Conservation (phyloP, 2,113 vertebrate species). For the Toxostoma redivivum region DNA sequence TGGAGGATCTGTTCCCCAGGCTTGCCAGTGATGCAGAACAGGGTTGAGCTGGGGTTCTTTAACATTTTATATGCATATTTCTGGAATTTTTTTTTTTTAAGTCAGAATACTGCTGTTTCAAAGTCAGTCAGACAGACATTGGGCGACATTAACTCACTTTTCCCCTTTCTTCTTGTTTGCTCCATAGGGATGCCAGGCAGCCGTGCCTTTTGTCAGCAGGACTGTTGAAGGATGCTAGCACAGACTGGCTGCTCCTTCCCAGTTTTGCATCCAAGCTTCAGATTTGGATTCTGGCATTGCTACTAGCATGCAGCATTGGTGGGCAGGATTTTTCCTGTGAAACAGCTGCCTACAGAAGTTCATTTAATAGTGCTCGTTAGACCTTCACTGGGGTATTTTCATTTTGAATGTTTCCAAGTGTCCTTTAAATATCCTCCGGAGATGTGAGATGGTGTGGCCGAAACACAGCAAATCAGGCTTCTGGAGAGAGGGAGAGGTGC, state of each 20-base stretch:
- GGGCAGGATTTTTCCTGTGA: background rate
- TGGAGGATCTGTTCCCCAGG: rapidly evolving
- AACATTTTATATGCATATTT: background rate
- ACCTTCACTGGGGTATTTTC: background rate
- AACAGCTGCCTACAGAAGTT: background rate
- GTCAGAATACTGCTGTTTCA: background rate
- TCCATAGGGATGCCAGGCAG: background rate
- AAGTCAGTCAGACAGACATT: rapidly evolving
- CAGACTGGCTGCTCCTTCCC: background rate
- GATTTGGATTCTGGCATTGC: background rate
- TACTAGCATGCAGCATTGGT: background rate
- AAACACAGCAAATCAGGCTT: background rate
- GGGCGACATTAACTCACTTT: background rate
- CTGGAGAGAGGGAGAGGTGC: background rate
- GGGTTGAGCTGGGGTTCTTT: background rate
- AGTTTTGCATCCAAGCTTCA: background rate
- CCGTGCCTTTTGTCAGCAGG: background rate
- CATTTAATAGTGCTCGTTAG: background rate
- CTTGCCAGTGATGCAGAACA: background rate
- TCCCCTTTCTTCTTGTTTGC: rapidly evolving
- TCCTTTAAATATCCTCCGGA: background rate
- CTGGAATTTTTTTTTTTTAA: background rate
- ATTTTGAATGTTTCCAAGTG: background rate
- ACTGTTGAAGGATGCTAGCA: background rate
- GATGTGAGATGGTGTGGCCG: background rate